Evolutionary conservation across 64 coral and sea anemone genomes (phyloP).

Genomic region (Dendronephthya gigantea): DNA sequence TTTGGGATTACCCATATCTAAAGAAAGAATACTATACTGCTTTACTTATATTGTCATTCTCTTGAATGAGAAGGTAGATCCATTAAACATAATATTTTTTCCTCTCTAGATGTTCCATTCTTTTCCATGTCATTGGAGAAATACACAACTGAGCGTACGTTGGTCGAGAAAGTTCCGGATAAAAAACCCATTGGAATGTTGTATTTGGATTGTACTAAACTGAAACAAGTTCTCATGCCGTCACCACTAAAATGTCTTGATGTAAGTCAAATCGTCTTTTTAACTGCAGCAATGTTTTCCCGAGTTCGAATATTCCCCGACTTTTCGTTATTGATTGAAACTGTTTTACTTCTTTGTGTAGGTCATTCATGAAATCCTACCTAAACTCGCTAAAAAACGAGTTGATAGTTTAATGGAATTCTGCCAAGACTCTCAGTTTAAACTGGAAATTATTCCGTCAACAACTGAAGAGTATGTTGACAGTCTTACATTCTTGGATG

Average conservation of each 20-base stretch:
- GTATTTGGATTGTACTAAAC: constrained; percentile 35
- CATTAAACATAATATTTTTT: neutral
- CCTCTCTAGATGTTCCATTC: neutral
- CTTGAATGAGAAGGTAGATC: no score
- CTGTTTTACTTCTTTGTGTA: neutral
- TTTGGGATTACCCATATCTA: no score
- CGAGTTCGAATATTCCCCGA: neutral
- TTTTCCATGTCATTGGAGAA: constrained; percentile 9
- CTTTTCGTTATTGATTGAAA: no score
- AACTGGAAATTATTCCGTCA: constrained; percentile 61
- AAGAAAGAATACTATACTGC: no score
- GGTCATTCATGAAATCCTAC: constrained; percentile 96
- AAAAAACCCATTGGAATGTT: constrained; percentile 17
- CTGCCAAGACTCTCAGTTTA: constrained; percentile 93
- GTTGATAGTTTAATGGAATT: constrained; percentile 79
- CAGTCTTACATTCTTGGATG: constrained; percentile 75
- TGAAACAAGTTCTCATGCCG: constrained; percentile 96
- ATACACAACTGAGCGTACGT: neutral
- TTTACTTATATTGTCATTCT: no score
- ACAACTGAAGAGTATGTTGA: constrained; percentile 70
- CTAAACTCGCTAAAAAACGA: constrained; percentile 77
- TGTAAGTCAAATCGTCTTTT: constrained; percentile 31
- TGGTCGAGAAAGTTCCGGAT: constrained; percentile 9
- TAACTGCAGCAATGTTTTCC: neutral
- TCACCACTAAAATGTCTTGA: constrained; percentile 89